phyloP scores from a whole-genome alignment of 2,113 vertebrate species.

The Anhinga anhinga region DNA sequence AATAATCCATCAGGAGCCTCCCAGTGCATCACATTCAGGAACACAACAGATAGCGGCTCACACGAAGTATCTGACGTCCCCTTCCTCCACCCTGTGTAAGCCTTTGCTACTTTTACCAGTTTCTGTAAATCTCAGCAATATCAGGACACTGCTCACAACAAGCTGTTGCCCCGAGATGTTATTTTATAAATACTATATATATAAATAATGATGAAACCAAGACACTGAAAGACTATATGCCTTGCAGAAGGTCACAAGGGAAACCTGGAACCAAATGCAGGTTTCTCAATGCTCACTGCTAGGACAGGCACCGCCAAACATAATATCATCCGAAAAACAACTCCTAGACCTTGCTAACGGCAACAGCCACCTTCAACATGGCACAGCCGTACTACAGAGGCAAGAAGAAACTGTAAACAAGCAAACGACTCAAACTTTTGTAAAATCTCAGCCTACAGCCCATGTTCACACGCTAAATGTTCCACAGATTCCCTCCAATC shows the following conservation, averaged over 20 bases:
- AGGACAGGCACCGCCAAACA: not conserved
- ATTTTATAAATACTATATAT: not conserved
- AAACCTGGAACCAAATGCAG: not conserved
- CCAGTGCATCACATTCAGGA: rapidly evolving
- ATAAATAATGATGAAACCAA: not conserved
- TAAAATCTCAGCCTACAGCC: not conserved
- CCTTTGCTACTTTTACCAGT: too few relatives aligned
- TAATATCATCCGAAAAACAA: not conserved
- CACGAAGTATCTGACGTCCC: not conserved
- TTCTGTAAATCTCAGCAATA: not conserved
- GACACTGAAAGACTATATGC: not conserved
- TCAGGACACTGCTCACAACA: not conserved
- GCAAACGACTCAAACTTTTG: not conserved
- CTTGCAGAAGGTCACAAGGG: not conserved
- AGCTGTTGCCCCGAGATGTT: not conserved
- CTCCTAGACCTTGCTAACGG: not conserved
- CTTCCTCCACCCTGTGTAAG: too few relatives aligned
- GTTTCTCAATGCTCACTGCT: not conserved
- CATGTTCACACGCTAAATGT: rapidly evolving
- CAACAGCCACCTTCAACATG: not conserved
- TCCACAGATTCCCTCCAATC: not conserved
- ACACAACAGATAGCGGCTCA: not conserved
- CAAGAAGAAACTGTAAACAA: not conserved
- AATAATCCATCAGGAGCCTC: not conserved
- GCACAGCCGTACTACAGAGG: rapidly evolving